Conservation (phyloP, 1,140 invertebrate genomes). For the Bombus breviceps region DNA sequence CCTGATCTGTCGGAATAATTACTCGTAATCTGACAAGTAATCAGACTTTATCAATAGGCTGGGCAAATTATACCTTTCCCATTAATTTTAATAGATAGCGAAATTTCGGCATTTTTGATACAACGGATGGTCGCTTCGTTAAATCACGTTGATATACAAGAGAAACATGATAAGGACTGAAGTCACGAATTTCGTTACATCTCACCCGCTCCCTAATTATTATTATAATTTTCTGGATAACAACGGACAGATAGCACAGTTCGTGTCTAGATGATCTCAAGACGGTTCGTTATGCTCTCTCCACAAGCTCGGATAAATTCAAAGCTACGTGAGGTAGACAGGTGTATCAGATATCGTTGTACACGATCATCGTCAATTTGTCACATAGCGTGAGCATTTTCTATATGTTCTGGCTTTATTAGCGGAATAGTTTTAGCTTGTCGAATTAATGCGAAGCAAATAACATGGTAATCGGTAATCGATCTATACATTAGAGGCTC, state of each 20-base stretch:
- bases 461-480: neutral
- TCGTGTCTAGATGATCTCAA: slow-evolving; percentile 28
- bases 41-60: neutral
- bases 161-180: neutral
- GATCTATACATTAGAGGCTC: too few species aligned
- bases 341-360: neutral
- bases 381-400: too few species aligned
- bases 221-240: slow-evolving; percentile 50
- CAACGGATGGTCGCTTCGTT: neutral
- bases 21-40: neutral
- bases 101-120: neutral
- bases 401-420: neutral
- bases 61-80: neutral
- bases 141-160: neutral
- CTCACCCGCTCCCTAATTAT: neutral
- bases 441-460: neutral
- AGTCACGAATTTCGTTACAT: slow-evolving; percentile 26
- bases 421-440: neutral
- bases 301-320: slow-evolving; percentile 61
- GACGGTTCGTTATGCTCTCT: slow-evolving; percentile 77
- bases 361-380: slow-evolving; percentile 9
- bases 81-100: neutral
- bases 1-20: neutral
- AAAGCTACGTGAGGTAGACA: neutral
- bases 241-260: slow-evolving; percentile 53